Percentiles rank a stretch among this genome's conserved stretches.
phyloP scores from a whole-genome alignment of 2,888 invertebrate species.

The Synergus laeviventris region DNA sequence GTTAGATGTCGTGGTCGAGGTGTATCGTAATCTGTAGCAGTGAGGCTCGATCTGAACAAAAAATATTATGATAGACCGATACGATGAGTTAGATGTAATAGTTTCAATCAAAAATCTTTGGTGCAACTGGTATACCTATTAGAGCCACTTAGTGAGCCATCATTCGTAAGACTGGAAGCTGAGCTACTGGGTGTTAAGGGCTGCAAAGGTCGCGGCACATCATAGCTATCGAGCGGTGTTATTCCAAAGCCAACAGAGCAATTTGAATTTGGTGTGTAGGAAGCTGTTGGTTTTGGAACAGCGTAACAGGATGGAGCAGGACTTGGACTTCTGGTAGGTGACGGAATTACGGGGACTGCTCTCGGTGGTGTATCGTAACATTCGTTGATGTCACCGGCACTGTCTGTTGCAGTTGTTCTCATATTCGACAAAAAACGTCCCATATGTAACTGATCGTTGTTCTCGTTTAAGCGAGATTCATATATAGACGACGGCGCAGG shows the following conservation, averaged over 20 bases:
- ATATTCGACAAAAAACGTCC: constrained; percentile 44
- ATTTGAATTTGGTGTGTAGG: constrained; percentile 72
- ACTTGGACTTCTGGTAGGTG: constrained; percentile 78
- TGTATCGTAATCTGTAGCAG: constrained; percentile 84
- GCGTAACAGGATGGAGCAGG: constrained; percentile 77
- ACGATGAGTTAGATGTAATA: no score
- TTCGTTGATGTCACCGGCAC: constrained; percentile 72
- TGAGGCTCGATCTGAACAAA: constrained; percentile 75
- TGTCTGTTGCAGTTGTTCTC: constrained; percentile 62
- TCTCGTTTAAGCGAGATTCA: constrained; percentile 72
- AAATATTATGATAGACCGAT: neutral
- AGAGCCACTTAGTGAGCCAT: constrained; percentile 78
- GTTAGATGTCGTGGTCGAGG: constrained; percentile 78
- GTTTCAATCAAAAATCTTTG: neutral
- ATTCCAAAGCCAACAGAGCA: constrained; percentile 68
- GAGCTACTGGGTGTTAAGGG: constrained; percentile 83
- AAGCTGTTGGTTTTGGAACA: constrained; percentile 69
- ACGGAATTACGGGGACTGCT: constrained; percentile 79
- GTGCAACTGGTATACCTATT: constrained; percentile 73
- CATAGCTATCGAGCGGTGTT: constrained; percentile 79
- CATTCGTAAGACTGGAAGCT: constrained; percentile 81
- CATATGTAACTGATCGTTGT: constrained; percentile 69
- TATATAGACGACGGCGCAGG: constrained; percentile 70
- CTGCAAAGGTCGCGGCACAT: constrained; percentile 81
- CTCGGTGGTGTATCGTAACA: constrained; percentile 82